Evolutionary conservation across 2,113 vertebrate genomes (phyloP).

Genomic region (Lontra canadensis): DNA sequence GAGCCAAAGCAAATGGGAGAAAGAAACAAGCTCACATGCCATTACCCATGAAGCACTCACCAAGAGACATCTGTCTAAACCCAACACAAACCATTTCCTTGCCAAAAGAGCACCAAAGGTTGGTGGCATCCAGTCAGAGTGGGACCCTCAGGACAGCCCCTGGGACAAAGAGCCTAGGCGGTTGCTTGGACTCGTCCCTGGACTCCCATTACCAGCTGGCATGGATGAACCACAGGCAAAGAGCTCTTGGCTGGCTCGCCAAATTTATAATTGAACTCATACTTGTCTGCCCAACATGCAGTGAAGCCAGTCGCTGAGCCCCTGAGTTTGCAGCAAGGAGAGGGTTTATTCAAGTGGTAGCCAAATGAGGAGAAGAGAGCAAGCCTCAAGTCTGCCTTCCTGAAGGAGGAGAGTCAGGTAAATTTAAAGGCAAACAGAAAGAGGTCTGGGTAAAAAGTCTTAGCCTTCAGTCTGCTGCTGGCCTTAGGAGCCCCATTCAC

Average conservation of each 20-base stretch:
- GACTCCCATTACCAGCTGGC: neutral
- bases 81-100: neutral
- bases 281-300: neutral
- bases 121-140: neutral
- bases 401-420: neutral
- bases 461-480: neutral
- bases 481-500: neutral
- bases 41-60: neutral
- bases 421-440: neutral
- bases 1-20: neutral
- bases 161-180: neutral
- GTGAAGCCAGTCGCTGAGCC: neutral
- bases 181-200: neutral
- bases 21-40: neutral
- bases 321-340: neutral
- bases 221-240: neutral
- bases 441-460: neutral
- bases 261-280: neutral
- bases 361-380: neutral
- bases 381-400: neutral
- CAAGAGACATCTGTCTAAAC: neutral
- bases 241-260: neutral
- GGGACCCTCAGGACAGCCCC: neutral
- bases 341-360: neutral
- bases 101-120: neutral